Evolutionary conservation across 1,140 invertebrate species (phyloP).

Genomic region (Microplitis demolitor): DNA sequence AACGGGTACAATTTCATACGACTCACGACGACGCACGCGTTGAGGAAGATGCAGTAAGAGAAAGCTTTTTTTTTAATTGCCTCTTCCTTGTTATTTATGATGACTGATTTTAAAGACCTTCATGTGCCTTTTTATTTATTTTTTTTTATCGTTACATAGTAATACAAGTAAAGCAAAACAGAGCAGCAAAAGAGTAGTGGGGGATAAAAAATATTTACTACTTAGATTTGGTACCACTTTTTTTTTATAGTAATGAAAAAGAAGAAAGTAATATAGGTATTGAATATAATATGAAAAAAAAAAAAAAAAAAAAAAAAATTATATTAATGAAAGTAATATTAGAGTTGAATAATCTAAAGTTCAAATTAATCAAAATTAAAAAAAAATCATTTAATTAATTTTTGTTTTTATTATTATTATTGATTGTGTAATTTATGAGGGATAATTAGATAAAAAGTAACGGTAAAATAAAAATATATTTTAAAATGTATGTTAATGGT

Average conservation of each 20-base stretch:
- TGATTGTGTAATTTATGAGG: background rate
- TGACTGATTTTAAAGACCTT: background rate
- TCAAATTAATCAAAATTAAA: no score
- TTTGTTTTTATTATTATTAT: no score
- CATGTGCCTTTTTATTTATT: background rate
- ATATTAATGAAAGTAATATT: background rate
- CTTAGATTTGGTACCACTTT: conserved; percentile 18
- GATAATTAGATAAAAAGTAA: background rate
- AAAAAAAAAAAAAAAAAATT: background rate
- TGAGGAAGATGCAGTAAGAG: background rate
- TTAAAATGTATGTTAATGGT: no score
- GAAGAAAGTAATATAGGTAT: background rate
- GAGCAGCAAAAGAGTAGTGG: conserved; percentile 14
- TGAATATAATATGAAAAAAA: background rate
- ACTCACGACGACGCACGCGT: conserved; percentile 55
- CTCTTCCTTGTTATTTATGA: conserved; percentile 4
- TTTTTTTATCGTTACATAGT: background rate
- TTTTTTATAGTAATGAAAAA: background rate
- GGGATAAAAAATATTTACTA: conserved; percentile 22
- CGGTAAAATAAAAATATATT: background rate
- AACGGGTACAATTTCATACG: conserved; percentile 41
- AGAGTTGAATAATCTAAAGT: background rate
- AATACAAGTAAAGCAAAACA: conserved; percentile 25
- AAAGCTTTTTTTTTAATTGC: background rate
- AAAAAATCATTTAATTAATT: no score